Evolutionary conservation across 92 coral and sea anemone species (phyloP).

Genomic region (Pocillopora grandis): DNA sequence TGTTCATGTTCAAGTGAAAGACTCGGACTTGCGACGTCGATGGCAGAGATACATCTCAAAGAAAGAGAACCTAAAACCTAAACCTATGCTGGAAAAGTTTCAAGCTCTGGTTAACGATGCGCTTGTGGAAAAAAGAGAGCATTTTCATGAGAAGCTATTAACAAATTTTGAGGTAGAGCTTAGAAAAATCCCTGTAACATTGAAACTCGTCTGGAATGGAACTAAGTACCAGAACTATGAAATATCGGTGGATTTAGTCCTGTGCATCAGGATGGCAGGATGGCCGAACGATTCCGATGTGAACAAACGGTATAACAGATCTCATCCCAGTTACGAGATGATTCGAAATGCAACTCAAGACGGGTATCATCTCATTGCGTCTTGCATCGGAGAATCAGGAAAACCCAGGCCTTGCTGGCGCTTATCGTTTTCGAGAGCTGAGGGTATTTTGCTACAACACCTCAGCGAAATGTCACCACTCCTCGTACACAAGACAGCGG

Average conservation of each 20-base stretch:
- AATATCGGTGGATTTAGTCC: constrained; percentile 44
- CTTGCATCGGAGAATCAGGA: constrained; percentile 63
- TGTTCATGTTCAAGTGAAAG: constrained; percentile 40
- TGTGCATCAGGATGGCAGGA: constrained; percentile 47
- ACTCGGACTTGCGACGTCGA: background rate
- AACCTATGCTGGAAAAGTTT: constrained; percentile 37
- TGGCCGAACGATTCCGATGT: constrained; percentile 54
- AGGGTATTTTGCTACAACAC: constrained; percentile 46
- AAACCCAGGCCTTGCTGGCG: constrained; percentile 61
- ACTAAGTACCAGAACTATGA: constrained; percentile 31
- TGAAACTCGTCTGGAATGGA: constrained; percentile 51
- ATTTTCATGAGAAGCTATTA: constrained; percentile 6
- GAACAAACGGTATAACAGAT: background rate
- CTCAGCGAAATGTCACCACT: constrained; percentile 23
- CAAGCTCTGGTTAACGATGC: constrained; percentile 18
- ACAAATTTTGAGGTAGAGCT: constrained; percentile 34
- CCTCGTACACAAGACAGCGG: constrained; percentile 39
- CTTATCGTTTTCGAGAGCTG: constrained; percentile 56
- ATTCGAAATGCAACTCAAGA: constrained; percentile 18
- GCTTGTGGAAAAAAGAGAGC: background rate
- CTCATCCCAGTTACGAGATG: constrained; percentile 44
- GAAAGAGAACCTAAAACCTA: constrained; percentile 37
- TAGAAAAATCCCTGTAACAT: constrained; percentile 60
- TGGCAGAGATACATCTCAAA: constrained; percentile 37
- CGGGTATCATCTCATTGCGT: constrained; percentile 58